A percentile compares a stretch with the other conserved stretches of the same genome.
These are phyloP conservation scores for Unio delphinus DNA, from an alignment of 2,888 invertebrate genomes.

Conservation along the genomic window DNA sequence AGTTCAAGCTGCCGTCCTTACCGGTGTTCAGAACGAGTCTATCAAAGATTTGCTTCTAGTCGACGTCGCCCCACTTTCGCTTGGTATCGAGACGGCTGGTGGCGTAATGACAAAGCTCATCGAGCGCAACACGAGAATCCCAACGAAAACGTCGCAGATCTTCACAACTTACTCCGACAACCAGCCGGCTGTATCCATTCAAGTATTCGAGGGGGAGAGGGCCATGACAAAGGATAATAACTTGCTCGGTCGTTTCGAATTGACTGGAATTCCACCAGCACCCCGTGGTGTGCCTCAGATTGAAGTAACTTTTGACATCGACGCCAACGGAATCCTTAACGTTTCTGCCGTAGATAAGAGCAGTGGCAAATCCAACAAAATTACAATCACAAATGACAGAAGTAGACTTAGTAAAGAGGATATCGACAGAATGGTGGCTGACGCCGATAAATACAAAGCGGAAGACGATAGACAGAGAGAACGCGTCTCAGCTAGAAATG, in stretches of 20 bases:
- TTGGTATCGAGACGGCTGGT: slow-evolving; percentile 76
- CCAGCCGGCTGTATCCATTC: no score
- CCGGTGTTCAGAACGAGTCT: slow-evolving; percentile 77
- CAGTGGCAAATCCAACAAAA: slow-evolving; percentile 85
- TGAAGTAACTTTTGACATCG: slow-evolving; percentile 85
- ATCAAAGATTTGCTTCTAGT: slow-evolving; percentile 90
- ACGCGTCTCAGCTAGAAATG: no score
- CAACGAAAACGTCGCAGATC: slow-evolving; percentile 60
- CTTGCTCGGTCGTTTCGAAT: slow-evolving; percentile 58
- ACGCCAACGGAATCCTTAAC: slow-evolving; percentile 85
- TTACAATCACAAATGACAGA: no score
- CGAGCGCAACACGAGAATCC: slow-evolving; percentile 65
- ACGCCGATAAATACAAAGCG: no score
- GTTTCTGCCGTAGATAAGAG: slow-evolving; percentile 78
- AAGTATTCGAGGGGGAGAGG: no score
- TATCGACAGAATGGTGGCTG: no score
- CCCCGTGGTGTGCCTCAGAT: no score
- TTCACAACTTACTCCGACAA: no score
- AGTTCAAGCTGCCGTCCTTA: slow-evolving; percentile 77
- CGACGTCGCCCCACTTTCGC: slow-evolving; percentile 74
- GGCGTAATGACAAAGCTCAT: slow-evolving; percentile 61
- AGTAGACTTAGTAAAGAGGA: no score
- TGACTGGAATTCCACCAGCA: no score
- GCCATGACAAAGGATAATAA: slow-evolving; percentile 96
- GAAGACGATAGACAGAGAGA: no score